phyloP scores from a whole-genome alignment of 2,888 invertebrate species.

The Notodonta ziczac region DNA sequence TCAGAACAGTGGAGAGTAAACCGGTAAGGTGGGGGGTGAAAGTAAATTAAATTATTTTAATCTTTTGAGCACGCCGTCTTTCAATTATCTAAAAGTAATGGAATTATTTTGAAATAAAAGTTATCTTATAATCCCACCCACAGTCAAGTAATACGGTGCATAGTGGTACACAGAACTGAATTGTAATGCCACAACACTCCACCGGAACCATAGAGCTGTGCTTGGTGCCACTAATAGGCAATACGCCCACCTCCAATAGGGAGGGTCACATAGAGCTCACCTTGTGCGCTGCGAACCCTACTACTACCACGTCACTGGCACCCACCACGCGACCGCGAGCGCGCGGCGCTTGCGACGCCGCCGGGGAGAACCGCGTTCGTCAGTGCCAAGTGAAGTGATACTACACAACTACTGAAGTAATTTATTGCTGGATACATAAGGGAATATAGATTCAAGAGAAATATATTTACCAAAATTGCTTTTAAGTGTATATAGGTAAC shows the following conservation, averaged over 20 bases:
- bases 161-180: conserved; percentile 53
- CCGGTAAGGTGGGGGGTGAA: conserved; percentile 71
- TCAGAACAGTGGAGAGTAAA: conserved; percentile 70
- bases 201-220: conserved; percentile 75
- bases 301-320: conserved; percentile 41
- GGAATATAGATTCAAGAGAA: conserved; percentile 84
- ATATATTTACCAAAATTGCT: conserved; percentile 82
- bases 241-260: conserved; percentile 85
- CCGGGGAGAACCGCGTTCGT: conserved; percentile 45
- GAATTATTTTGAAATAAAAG: conserved; percentile 55
- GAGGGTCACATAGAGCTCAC: conserved; percentile 83
- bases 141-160: conserved; percentile 50
- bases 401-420: conserved; percentile 81
- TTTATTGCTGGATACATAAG: conserved; percentile 85
- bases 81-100: conserved; percentile 53
- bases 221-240: conserved; percentile 83
- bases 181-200: conserved; percentile 68
- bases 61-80: conserved; percentile 68
- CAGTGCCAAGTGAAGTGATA: conserved; percentile 71
- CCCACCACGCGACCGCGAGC: conserved; percentile 9
- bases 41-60: conserved; percentile 43
- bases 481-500: conserved; percentile 84
- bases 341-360: conserved; percentile 14
- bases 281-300: conserved; percentile 84
- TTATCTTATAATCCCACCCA: conserved; percentile 60